Percentiles rank a stretch among this genome's conserved stretches.
Evolutionary conservation across 2,797 vertebrate species (phyloP).

Genomic region (Melanotaenia parkinsoni): DNA sequence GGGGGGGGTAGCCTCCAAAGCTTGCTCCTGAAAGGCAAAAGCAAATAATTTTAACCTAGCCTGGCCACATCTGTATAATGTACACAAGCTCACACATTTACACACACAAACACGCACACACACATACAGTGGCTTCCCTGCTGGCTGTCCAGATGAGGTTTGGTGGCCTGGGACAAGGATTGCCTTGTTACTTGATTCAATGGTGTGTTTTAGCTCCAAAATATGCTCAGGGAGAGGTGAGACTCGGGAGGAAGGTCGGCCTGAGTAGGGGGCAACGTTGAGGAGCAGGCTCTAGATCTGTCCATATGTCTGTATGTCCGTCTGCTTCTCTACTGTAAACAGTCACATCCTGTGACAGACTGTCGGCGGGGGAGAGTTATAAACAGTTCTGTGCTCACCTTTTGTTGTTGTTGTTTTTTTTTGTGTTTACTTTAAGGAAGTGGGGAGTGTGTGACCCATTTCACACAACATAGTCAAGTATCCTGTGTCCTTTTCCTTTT

Average conservation of each 20-base stretch:
- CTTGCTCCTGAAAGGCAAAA: constrained; percentile 60
- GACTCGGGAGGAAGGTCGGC: constrained; percentile 20
- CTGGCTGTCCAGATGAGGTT: constrained; percentile 80
- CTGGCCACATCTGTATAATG: constrained; percentile 65
- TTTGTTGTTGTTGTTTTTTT: constrained; percentile 2
- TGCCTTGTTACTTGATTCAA: constrained; percentile 82
- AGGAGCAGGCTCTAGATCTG: constrained; percentile 20
- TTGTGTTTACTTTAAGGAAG: constrained; percentile 3
- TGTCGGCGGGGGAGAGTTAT: constrained; percentile 18
- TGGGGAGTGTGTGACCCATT: neutral
- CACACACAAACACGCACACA: constrained; percentile 39
- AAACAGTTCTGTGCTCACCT: constrained; percentile 10
- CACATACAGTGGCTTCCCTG: constrained; percentile 74
- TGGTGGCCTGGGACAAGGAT: constrained; percentile 83
- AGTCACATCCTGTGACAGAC: constrained; percentile 14
- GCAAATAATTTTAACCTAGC: constrained; percentile 80
- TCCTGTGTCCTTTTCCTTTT: neutral
- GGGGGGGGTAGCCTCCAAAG: constrained; percentile 32
- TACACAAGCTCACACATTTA: constrained; percentile 48
- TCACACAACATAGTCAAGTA: neutral
- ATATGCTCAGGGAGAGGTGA: constrained; percentile 75
- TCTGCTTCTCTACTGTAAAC: constrained; percentile 37
- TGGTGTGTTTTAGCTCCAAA: constrained; percentile 82
- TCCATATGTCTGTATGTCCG: constrained; percentile 42
- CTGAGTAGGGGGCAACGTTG: constrained; percentile 37